A percentile compares a stretch with the other conserved stretches of the same genome.
These are phyloP conservation scores for Phataginus tetradactyla DNA, from an alignment of 2,797 vertebrate species.

Conservation along the genomic window DNA sequence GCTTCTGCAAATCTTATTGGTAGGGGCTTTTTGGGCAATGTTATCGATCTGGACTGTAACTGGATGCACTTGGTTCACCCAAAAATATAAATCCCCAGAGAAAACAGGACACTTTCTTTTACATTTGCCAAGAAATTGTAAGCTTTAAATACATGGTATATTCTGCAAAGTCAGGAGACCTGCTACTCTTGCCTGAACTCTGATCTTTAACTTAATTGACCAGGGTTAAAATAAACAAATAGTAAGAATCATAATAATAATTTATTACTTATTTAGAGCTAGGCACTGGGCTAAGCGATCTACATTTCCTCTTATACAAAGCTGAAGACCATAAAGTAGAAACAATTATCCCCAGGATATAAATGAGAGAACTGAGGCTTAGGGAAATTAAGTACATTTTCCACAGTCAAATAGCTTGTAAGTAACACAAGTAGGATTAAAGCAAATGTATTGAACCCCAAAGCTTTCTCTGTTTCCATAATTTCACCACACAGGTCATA, in stretches of 20 bases:
- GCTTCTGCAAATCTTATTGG: neutral
- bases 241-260: neutral
- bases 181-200: neutral
- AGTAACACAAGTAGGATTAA: neutral
- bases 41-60: neutral
- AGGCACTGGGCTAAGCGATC: neutral
- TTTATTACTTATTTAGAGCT: neutral
- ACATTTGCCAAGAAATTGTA: neutral
- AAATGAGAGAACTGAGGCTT: neutral
- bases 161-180: neutral
- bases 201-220: neutral
- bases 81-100: neutral
- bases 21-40: neutral
- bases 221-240: neutral
- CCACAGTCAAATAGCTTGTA: neutral
- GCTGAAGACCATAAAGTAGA: neutral
- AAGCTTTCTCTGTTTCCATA: neutral
- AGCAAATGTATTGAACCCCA: neutral
- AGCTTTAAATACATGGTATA: neutral
- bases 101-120: conserved; percentile 3
- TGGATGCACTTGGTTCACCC: neutral
- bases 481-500: neutral
- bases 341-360: neutral
- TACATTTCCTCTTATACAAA: neutral
- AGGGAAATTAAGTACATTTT: neutral